Conservation (phyloP, 2,113 vertebrate species). For the Campylomormyrus tamandua region DNA sequence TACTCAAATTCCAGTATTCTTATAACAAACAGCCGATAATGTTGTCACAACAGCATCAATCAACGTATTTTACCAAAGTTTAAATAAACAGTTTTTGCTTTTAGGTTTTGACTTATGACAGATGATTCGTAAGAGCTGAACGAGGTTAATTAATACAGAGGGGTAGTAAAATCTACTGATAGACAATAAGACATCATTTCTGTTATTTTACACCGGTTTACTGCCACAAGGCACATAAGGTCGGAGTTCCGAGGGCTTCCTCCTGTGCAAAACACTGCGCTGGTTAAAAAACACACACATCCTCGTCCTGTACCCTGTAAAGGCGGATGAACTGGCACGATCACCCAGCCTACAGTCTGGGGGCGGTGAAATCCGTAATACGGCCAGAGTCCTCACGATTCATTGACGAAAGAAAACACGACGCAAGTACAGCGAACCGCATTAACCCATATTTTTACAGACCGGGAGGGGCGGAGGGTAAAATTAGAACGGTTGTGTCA, state of each 20-base stretch:
- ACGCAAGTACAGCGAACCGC: slow-evolving; percentile 26
- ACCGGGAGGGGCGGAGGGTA: slow-evolving; percentile 19
- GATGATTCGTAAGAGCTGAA: background rate
- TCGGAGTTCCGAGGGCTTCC: slow-evolving; percentile 42
- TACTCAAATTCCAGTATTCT: background rate
- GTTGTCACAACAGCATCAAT: background rate
- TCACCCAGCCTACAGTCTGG: slow-evolving; percentile 30
- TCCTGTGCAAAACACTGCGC: slow-evolving; percentile 30
- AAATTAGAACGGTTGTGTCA: slow-evolving; percentile 35
- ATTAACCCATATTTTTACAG: slow-evolving; percentile 23
- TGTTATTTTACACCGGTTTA: slow-evolving; percentile 6
- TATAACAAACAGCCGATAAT: background rate
- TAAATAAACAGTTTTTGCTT: background rate
- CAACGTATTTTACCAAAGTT: background rate
- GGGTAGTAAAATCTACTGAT: background rate
- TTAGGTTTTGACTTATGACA: background rate
- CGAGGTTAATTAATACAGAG: background rate
- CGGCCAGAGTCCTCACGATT: slow-evolving; percentile 44
- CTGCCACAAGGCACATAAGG: slow-evolving; percentile 17
- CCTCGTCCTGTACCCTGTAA: slow-evolving; percentile 36
- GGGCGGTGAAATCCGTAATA: slow-evolving; percentile 47
- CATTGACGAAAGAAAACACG: slow-evolving; percentile 42
- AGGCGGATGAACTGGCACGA: slow-evolving; percentile 39
- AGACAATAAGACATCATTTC: background rate
- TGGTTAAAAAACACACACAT: slow-evolving; percentile 18